These are phyloP conservation scores for Sphecodes monilicornis DNA, from an alignment of 2,888 invertebrate species.

Conservation along the genomic window DNA sequence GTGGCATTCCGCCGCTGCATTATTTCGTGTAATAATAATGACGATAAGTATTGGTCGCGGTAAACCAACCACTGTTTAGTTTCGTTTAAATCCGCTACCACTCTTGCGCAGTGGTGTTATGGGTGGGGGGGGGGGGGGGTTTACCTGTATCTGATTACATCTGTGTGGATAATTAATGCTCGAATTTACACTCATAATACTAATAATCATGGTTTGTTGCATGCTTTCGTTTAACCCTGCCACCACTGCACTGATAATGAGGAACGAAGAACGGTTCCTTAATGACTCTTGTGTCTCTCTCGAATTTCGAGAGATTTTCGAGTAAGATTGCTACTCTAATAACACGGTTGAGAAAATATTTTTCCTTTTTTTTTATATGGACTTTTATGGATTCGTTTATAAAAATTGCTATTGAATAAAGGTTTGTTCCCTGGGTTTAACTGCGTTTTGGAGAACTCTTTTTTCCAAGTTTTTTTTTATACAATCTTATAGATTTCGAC, in stretches of 20 bases:
- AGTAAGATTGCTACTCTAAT: not conserved
- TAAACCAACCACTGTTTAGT: not conserved
- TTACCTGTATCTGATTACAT: constrained; percentile 13
- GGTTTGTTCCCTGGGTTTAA: too few species aligned
- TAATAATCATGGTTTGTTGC: constrained; percentile 11
- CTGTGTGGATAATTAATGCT: constrained; percentile 9
- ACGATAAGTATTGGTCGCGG: constrained; percentile 1
- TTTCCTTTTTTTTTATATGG: not conserved
- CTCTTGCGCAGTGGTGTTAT: not conserved
- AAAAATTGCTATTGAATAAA: too few species aligned
- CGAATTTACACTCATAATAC: not conserved
- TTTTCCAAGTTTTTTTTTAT: too few species aligned
- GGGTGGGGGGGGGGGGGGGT: too few species aligned
- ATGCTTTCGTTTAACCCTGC: constrained; percentile 1
- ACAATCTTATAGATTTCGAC: too few species aligned
- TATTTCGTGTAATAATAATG: constrained; percentile 13
- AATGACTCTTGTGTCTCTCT: not conserved
- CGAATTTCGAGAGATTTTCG: not conserved
- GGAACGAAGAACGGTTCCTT: not conserved
- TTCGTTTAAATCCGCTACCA: not conserved
- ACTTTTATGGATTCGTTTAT: not conserved
- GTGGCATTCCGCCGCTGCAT: not conserved
- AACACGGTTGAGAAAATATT: not conserved
- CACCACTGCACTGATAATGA: not conserved
- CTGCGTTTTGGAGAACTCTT: too few species aligned